Percentiles rank a stretch among this genome's conserved stretches.
Conservation (phyloP, 2,797 vertebrate genomes). For the Somateria mollissima region DNA sequence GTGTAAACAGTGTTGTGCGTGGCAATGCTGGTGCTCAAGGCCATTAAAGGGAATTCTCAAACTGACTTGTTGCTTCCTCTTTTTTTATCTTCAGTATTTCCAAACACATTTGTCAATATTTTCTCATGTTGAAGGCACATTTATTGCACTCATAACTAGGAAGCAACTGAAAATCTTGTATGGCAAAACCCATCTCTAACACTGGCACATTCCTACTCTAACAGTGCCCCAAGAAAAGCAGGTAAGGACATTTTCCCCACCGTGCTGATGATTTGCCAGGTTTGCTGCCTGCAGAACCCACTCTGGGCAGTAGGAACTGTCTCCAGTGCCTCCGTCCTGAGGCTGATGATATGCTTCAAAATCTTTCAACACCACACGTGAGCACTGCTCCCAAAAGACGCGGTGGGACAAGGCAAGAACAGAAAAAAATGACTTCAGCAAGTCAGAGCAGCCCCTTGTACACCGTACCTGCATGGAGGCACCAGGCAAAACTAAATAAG, state of each 20-base stretch:
- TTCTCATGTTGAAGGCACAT: neutral
- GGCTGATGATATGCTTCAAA: neutral
- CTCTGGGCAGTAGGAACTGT: neutral
- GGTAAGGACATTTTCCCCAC: neutral
- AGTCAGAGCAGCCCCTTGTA: neutral
- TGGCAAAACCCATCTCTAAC: neutral
- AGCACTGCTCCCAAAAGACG: neutral
- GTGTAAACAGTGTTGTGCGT: neutral
- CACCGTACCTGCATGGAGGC: neutral
- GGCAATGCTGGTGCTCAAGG: neutral
- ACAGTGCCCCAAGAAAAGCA: neutral
- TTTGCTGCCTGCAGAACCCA: neutral
- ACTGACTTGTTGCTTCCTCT: neutral
- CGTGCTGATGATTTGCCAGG: fast-evolving
- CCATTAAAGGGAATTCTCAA: constrained; percentile 8
- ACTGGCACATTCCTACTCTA: neutral
- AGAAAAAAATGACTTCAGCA: neutral
- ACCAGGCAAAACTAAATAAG: neutral
- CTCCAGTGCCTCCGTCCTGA: neutral
- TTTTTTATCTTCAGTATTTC: neutral
- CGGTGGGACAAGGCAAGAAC: no score
- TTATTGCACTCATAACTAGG: neutral
- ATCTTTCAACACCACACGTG: neutral
- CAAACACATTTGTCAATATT: neutral
- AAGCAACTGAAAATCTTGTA: neutral